These are phyloP conservation scores for Marasmarcha lunaedactyla DNA, from an alignment of 2,888 invertebrate genomes.

Conservation along the genomic window DNA sequence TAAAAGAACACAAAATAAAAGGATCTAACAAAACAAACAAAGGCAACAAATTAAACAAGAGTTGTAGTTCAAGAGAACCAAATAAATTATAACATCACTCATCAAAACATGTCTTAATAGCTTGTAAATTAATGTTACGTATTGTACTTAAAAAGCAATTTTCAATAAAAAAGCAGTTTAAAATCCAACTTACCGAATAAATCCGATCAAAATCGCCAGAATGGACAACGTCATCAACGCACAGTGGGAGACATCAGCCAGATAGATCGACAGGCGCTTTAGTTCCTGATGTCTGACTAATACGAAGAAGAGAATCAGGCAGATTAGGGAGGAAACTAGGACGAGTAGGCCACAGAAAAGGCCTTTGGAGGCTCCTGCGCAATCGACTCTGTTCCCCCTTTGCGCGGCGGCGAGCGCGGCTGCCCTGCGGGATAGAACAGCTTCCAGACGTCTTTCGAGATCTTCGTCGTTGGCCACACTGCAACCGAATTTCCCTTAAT, in stretches of 20 bases:
- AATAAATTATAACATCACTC: too few species aligned
- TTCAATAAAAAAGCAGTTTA: constrained; percentile 10
- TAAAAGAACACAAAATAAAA: constrained; percentile 20
- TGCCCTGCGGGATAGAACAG: constrained; percentile 88
- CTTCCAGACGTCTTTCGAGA: constrained; percentile 87
- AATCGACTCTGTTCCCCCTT: constrained; percentile 88
- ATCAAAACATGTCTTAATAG: too few species aligned
- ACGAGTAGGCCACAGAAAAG: constrained; percentile 92
- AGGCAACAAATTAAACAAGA: too few species aligned
- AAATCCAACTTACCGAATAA: constrained; percentile 77
- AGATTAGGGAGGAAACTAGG: constrained; percentile 90
- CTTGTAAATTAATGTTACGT: too few species aligned
- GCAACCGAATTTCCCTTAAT: constrained; percentile 59
- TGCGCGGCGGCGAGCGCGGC: constrained; percentile 88
- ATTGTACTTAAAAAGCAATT: constrained; percentile 11
- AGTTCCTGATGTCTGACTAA: constrained; percentile 88
- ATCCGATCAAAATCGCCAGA: constrained; percentile 90
- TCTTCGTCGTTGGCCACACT: constrained; percentile 80
- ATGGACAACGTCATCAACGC: constrained; percentile 89
- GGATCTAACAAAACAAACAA: constrained; percentile 21
- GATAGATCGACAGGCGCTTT: constrained; percentile 87
- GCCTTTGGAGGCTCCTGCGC: constrained; percentile 94
- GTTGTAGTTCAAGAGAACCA: too few species aligned
- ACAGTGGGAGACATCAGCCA: constrained; percentile 93
- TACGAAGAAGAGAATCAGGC: constrained; percentile 95